Conservation (phyloP, 2,888 invertebrate species). For the Pammene aurita region DNA sequence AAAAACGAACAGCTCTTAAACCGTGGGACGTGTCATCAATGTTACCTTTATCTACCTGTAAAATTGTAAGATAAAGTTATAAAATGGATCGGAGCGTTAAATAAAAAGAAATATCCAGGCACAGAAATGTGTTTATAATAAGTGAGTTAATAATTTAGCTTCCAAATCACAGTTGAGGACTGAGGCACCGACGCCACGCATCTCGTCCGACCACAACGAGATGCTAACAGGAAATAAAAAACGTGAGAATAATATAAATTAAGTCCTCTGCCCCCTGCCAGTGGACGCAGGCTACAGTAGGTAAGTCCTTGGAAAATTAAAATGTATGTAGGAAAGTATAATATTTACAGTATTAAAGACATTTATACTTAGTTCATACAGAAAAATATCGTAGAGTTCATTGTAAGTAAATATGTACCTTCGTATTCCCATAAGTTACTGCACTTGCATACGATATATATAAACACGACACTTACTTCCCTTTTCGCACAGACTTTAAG, state of each 20-base stretch:
- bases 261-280: constrained; percentile 51
- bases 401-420: too few species aligned
- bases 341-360: too few species aligned
- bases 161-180: constrained; percentile 32
- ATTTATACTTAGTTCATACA: too few species aligned
- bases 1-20: not conserved
- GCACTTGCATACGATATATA: too few species aligned
- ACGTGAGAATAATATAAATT: constrained; percentile 82
- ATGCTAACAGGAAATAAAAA: constrained; percentile 76
- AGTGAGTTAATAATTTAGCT: constrained; percentile 33
- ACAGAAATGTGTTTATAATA: constrained; percentile 24
- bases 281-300: constrained; percentile 20
- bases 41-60: constrained; percentile 16
- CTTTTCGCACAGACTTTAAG: too few species aligned
- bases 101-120: constrained; percentile 15
- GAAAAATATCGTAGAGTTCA: too few species aligned
- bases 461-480: too few species aligned
- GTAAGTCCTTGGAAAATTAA: not conserved
- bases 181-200: constrained; percentile 39
- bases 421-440: too few species aligned
- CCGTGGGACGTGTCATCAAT: constrained; percentile 1
- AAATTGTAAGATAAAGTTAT: constrained; percentile 9
- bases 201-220: constrained; percentile 50
- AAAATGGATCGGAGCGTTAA: constrained; percentile 20
- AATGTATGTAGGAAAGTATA: too few species aligned